These are phyloP conservation scores for Pachycephus smyrnensis DNA, from an alignment of 2,888 invertebrate species.

Conservation along the genomic window DNA sequence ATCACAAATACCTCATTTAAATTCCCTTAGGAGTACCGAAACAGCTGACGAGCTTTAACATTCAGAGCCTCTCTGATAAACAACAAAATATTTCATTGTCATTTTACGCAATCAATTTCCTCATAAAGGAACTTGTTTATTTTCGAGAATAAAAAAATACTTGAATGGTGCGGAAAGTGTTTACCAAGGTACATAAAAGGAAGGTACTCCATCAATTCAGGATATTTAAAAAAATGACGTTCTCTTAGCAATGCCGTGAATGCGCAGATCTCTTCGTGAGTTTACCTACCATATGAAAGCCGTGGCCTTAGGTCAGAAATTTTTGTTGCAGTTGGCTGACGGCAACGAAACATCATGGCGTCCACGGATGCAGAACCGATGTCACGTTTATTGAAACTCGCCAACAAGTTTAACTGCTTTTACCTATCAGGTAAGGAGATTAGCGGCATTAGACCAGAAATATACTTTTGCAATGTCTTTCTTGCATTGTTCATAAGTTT, in stretches of 20 bases:
- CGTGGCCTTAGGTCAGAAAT: constrained; percentile 16
- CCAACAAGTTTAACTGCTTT: constrained; percentile 90
- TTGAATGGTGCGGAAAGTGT: too few species aligned
- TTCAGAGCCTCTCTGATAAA: too few species aligned
- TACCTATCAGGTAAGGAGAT: constrained; percentile 81
- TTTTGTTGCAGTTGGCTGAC: constrained; percentile 49
- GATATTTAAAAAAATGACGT: neutral
- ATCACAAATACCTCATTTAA: neutral
- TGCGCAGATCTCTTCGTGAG: neutral
- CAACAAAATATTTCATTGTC: too few species aligned
- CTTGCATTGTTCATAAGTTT: constrained; percentile 35
- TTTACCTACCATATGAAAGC: neutral
- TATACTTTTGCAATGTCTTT: constrained; percentile 22
- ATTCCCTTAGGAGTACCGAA: too few species aligned
- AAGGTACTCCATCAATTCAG: too few species aligned
- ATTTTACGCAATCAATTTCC: too few species aligned
- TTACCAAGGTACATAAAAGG: too few species aligned
- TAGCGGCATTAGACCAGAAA: constrained; percentile 12
- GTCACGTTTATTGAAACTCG: constrained; percentile 81
- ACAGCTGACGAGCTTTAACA: too few species aligned
- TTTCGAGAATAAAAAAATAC: too few species aligned
- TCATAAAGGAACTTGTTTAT: too few species aligned
- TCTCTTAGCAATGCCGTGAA: neutral
- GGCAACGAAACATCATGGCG: constrained; percentile 63
- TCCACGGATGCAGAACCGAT: constrained; percentile 68